Percentiles rank a stretch among this genome's conserved stretches.
Conservation (phyloP, 2,797 vertebrate species). For the Petrocephalus schoutedeni region DNA sequence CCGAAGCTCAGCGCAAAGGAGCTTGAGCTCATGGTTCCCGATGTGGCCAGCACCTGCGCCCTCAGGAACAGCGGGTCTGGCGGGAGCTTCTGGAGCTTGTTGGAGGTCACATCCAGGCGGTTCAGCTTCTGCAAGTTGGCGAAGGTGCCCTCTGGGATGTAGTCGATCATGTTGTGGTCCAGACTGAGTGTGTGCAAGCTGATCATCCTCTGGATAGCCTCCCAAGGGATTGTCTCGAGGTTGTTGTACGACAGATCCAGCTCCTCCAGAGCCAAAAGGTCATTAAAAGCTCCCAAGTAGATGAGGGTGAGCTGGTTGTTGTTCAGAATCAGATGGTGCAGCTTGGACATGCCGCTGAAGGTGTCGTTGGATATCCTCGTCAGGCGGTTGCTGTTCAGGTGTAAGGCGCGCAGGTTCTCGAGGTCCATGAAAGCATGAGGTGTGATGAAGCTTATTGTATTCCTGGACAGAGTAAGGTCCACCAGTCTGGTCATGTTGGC, state of each 20-base stretch:
- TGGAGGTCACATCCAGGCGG: constrained; percentile 92
- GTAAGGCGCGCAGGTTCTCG: constrained; percentile 90
- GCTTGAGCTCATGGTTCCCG: constrained; percentile 80
- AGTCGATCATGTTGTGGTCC: constrained; percentile 98
- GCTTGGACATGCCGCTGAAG: constrained; percentile 95
- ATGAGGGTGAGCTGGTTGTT: constrained; percentile 96
- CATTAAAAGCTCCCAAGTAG: constrained; percentile 88
- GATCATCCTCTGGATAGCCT: constrained; percentile 93
- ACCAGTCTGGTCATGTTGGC: constrained; percentile 98
- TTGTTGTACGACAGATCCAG: constrained; percentile 96
- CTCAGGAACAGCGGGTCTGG: constrained; percentile 94
- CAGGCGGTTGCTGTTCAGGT: constrained; percentile 93
- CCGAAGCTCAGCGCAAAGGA: constrained; percentile 92
- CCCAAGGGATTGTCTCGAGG: constrained; percentile 91
- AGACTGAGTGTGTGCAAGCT: constrained; percentile 91
- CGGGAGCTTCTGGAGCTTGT: constrained; percentile 95
- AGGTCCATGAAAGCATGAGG: constrained; percentile 91
- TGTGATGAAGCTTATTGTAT: constrained; percentile 90
- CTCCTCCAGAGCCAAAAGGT: constrained; percentile 91
- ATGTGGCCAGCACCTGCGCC: constrained; percentile 89
- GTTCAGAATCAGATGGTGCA: constrained; percentile 96
- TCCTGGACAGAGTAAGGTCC: constrained; percentile 91
- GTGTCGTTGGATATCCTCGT: constrained; percentile 92
- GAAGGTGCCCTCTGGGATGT: constrained; percentile 95
- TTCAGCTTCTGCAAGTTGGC: constrained; percentile 95